Conservation (phyloP, 2,797 vertebrate species). For the Bradypodion pumilum region DNA sequence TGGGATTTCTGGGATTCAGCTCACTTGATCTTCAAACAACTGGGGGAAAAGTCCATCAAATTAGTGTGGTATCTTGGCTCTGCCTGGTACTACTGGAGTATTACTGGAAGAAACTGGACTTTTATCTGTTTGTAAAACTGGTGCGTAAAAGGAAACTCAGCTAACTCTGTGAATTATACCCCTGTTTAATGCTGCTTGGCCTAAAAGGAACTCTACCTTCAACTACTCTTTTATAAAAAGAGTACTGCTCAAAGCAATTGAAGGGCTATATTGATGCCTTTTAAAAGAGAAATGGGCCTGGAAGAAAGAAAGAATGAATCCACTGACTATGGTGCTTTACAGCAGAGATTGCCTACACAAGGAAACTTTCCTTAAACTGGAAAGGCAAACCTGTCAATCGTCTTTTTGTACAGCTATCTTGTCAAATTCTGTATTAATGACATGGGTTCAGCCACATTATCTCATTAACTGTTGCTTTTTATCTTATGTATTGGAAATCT, state of each 20-base stretch:
- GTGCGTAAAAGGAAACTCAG: conserved; percentile 29
- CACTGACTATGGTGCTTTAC: background rate
- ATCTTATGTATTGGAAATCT: conserved; percentile 3
- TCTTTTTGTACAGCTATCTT: conserved; percentile 27
- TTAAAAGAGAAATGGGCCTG: conserved; percentile 21
- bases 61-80: conserved; percentile 12
- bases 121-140: background rate
- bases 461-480: background rate
- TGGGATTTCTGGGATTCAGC: conserved; percentile 20
- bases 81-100: conserved; percentile 22
- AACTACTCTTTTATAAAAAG: conserved; percentile 6
- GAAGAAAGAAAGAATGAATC: conserved; percentile 6
- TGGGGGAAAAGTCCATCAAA: background rate
- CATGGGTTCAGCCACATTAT: conserved; percentile 9
- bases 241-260: conserved; percentile 19
- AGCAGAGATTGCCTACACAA: background rate
- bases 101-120: conserved; percentile 12
- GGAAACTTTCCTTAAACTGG: background rate
- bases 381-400: background rate
- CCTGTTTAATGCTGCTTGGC: conserved; percentile 45
- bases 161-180: conserved; percentile 17
- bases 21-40: background rate
- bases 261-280: conserved; percentile 1
- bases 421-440: background rate
- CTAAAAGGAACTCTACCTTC: conserved; percentile 22